These are phyloP conservation scores for Plectropomus leopardus DNA, from an alignment of 2,113 vertebrate genomes.

Conservation along the genomic window DNA sequence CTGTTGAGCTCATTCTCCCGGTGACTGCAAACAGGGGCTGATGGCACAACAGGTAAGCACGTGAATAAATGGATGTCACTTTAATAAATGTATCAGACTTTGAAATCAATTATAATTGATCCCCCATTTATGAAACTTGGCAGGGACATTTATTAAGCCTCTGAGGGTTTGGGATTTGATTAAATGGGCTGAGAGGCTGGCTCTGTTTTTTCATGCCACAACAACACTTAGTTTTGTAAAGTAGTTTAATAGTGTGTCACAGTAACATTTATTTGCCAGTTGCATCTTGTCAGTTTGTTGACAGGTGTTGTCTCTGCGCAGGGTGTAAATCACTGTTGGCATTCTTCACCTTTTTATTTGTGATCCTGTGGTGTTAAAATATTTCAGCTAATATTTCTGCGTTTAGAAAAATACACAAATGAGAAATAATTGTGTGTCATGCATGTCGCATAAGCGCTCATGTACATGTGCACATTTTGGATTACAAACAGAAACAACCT, in stretches of 20 bases:
- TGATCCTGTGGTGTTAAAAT: neutral
- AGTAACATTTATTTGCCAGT: slow-evolving; percentile 69
- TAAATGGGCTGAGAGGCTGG: slow-evolving; percentile 72
- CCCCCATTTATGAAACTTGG: slow-evolving; percentile 84
- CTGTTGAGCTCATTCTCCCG: slow-evolving; percentile 38
- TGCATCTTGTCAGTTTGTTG: slow-evolving; percentile 61
- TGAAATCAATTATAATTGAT: slow-evolving; percentile 88
- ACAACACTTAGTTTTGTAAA: slow-evolving; percentile 72
- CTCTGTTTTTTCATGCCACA: slow-evolving; percentile 73
- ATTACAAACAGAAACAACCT: neutral
- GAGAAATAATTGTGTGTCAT: slow-evolving; percentile 23
- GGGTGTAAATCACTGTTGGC: slow-evolving; percentile 11
- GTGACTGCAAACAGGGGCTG: slow-evolving; percentile 47
- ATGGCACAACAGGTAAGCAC: slow-evolving; percentile 78
- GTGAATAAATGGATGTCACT: slow-evolving; percentile 85
- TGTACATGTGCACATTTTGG: neutral
- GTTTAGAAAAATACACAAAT: slow-evolving; percentile 4
- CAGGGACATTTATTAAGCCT: slow-evolving; percentile 86
- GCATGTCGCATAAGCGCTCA: neutral
- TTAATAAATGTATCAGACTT: slow-evolving; percentile 87
- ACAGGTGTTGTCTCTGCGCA: slow-evolving; percentile 46
- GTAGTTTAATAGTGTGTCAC: slow-evolving; percentile 74
- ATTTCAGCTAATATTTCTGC: slow-evolving; percentile 4
- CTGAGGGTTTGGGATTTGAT: slow-evolving; percentile 81
- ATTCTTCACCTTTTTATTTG: slow-evolving; percentile 28